These are phyloP conservation scores for Thaleichthys pacificus DNA, from an alignment of 2,797 vertebrate species.

Conservation along the genomic window DNA sequence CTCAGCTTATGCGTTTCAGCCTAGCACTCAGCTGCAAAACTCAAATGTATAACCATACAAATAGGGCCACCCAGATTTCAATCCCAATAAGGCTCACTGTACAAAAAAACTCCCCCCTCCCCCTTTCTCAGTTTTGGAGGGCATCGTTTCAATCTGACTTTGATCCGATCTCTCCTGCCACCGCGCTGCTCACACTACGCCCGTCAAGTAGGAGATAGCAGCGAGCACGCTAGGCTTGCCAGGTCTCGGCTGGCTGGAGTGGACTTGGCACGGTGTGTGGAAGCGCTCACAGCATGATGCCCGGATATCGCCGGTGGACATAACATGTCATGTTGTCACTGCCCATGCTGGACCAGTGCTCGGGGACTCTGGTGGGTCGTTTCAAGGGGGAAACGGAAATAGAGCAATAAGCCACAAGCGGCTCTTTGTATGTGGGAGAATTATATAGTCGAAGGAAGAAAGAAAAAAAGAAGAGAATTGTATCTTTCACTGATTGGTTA, in stretches of 20 bases:
- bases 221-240: conserved; percentile 64
- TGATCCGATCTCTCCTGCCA: conserved; percentile 49
- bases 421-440: not conserved
- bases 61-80: not conserved
- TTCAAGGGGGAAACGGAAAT: conserved; percentile 46
- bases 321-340: conserved; percentile 79
- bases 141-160: conserved; percentile 43
- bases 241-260: conserved; percentile 73
- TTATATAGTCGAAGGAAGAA: too few species aligned
- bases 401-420: not conserved
- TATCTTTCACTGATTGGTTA: not conserved
- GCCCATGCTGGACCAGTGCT: conserved; percentile 71
- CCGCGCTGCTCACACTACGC: conserved; percentile 45
- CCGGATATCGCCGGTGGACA: conserved; percentile 80
- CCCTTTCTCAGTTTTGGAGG: conserved; percentile 35
- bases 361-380: conserved; percentile 68
- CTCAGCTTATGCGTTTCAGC: not conserved
- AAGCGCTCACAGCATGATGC: conserved; percentile 80
- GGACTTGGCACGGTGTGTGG: conserved; percentile 75
- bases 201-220: conserved; percentile 67
- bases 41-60: not conserved
- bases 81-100: not conserved
- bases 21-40: not conserved
- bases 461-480: not conserved
- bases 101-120: not conserved